Base-by-base conservation (phyloP, 2,113 vertebrate species). In the Ophthalmolycus amberensis region DNA sequence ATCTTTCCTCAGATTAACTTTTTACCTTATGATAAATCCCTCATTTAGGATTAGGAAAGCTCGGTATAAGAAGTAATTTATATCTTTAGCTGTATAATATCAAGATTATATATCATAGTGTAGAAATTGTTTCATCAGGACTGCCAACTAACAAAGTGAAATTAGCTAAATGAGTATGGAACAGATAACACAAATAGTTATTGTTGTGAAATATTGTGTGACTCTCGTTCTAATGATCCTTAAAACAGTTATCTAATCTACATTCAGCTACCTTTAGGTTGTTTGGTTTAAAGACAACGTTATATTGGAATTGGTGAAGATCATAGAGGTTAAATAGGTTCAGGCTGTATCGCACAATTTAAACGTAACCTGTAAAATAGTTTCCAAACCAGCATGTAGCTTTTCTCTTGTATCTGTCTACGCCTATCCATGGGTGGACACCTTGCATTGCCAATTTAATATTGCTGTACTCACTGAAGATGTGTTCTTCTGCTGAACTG, bases 1-100 rank as follows among this genome's bases (percentile, higher is more conserved):
- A 50, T 75, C n/a, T 66, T 70, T 71, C 54, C 42, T 54, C n/a
- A 68, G 68, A 72, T 67, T 69, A 71, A 65, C 48, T 25, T 12
- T 52, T 37, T 25, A 15, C 25, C 6, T 40, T 0, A 56, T 54
- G 32, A 84, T 71, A 60, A 71, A 82, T 44, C 12, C 5, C 9
- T 59, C 10, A 74, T 42, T 48, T 44, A 59, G 79, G 48, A 78
- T 80, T 63, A 37, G 37, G 18, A 25, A 52, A 37, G 16, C 11
- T 50, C 27, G 25, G 18, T 2, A 9, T 25, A 50, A 37, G 22
- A 74, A 22, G 22, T 34, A 0, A 38, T 68, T 68, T 42, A n/a
- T 40, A 42, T 15, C 16, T 63, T 71, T 44, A 64, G 27, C 9
- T 62, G 29, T 9, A 42, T 18, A 46, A 64, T 14, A 46, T 40